Evolutionary conservation across 2,113 vertebrate genomes (phyloP).

Genomic region (Cochlearius cochlearius): DNA sequence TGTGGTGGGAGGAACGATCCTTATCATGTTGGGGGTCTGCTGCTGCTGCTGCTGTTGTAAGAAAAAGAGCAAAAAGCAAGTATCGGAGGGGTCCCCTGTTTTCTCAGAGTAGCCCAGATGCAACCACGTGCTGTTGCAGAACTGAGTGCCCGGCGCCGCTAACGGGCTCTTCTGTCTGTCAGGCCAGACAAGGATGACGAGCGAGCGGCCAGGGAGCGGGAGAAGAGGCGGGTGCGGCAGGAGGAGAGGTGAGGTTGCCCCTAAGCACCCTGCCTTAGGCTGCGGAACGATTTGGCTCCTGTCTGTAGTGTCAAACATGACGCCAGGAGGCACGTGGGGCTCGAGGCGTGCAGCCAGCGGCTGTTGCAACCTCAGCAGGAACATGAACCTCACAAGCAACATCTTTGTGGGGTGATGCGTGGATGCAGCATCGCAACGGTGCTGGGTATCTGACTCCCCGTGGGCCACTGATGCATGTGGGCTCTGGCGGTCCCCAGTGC

Average conservation of each 20-base stretch:
- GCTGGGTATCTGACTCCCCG: fast-evolving
- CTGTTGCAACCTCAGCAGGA: background rate
- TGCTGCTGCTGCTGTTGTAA: slow-evolving; percentile 90
- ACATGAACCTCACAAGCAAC: background rate
- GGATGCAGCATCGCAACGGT: background rate
- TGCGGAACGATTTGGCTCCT: background rate
- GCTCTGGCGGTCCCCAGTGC: background rate
- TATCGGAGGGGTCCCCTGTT: background rate
- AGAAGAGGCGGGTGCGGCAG: slow-evolving; percentile 81
- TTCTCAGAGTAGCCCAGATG: background rate
- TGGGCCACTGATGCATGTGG: fast-evolving
- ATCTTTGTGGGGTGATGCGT: background rate
- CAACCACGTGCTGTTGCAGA: background rate
- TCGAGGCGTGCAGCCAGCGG: background rate
- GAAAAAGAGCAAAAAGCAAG: slow-evolving; percentile 81
- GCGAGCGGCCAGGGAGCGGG: slow-evolving; percentile 75
- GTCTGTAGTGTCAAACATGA: fast-evolving
- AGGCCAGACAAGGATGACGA: slow-evolving; percentile 74
- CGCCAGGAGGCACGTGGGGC: background rate
- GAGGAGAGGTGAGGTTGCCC: slow-evolving; percentile 83
- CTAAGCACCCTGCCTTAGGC: background rate
- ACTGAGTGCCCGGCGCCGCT: background rate
- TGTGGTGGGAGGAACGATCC: slow-evolving; percentile 79
- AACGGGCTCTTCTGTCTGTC: background rate
- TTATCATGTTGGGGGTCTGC: slow-evolving; percentile 83